These are phyloP conservation scores for Leptobrachium ailaonicum DNA, from an alignment of 2,113 vertebrate species.

Conservation along the genomic window DNA sequence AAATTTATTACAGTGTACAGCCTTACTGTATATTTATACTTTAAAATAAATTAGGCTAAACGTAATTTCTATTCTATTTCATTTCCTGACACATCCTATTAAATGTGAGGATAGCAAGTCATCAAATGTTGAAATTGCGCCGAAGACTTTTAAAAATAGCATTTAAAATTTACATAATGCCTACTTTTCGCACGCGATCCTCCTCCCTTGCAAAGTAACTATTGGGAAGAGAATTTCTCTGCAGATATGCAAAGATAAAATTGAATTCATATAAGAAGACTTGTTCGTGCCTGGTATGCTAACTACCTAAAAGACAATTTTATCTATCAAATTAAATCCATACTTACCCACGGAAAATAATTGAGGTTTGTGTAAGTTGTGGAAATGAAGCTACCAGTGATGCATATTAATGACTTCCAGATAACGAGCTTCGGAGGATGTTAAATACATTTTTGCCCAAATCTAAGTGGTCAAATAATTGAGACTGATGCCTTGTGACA, in stretches of 20 bases:
- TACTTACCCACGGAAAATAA: neutral
- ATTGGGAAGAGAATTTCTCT: neutral
- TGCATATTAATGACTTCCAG: neutral
- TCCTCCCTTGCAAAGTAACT: neutral
- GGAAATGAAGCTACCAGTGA: neutral
- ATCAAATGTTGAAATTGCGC: slow-evolving; percentile 9
- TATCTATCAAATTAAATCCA: slow-evolving; percentile 2
- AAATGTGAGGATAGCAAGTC: neutral
- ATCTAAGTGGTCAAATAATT: neutral
- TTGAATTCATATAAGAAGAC: neutral
- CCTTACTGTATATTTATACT: neutral
- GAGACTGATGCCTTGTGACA: no score
- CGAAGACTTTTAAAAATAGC: slow-evolving; percentile 21
- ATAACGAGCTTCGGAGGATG: neutral
- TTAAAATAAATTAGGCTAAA: neutral
- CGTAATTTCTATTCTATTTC: neutral
- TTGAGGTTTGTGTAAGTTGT: neutral
- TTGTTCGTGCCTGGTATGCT: neutral
- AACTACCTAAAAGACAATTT: neutral
- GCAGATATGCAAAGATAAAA: neutral
- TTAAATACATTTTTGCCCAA: neutral
- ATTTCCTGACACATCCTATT: slow-evolving; percentile 19
- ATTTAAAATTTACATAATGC: slow-evolving; percentile 15
- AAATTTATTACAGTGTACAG: neutral
- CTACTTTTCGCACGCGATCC: neutral